These are phyloP conservation scores for Aphis craccivora DNA, from an alignment of 1,140 invertebrate species.

Conservation along the genomic window DNA sequence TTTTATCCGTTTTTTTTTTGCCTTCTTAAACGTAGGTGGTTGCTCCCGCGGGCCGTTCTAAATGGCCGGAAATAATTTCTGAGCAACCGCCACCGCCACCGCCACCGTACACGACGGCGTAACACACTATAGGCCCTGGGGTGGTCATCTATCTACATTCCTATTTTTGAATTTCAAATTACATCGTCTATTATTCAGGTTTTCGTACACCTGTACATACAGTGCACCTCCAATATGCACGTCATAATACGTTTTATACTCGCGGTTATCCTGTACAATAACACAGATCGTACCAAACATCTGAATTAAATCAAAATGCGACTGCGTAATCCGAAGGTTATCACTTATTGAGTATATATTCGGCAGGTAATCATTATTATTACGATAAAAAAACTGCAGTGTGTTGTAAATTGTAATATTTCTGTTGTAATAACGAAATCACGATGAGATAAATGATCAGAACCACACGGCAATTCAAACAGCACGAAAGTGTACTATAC, in stretches of 20 bases:
- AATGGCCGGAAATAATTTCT: conserved; percentile 45
- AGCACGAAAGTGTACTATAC: not conserved
- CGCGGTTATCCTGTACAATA: not conserved
- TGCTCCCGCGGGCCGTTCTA: conserved; percentile 23
- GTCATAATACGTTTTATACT: not conserved
- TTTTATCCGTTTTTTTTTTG: conserved; percentile 14
- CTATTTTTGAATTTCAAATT: conserved; percentile 24
- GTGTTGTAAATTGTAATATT: not conserved
- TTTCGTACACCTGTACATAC: not conserved
- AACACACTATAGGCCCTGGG: not conserved
- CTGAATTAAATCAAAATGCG: not conserved
- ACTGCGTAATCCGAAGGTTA: not conserved
- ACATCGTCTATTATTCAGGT: not conserved
- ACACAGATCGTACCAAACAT: too few relatives aligned
- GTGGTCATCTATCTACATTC: conserved; percentile 13
- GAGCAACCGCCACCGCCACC: conserved; percentile 10
- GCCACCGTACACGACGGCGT: not conserved
- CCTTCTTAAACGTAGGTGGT: conserved; percentile 7
- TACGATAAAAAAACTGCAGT: not conserved
- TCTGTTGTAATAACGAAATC: not conserved
- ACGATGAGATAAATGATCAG: not conserved
- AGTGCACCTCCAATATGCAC: not conserved
- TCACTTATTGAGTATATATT: not conserved
- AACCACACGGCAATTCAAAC: not conserved
- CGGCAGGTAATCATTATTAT: not conserved